Evolutionary conservation across 2,888 invertebrate genomes (phyloP), one percentile per base, ranked within the genome.

Genomic region (Trachelus stipa): DNA sequence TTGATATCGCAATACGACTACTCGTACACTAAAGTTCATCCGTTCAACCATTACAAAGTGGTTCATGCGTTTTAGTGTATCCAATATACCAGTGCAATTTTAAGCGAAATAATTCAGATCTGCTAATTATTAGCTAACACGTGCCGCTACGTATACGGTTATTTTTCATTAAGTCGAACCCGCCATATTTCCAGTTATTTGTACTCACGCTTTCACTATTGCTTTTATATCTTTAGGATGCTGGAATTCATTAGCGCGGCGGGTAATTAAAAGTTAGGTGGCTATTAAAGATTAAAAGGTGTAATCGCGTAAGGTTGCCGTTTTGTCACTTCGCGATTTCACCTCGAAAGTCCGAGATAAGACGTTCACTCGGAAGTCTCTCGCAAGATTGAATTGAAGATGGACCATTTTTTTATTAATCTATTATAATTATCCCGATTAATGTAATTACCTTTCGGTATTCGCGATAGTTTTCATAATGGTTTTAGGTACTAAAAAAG

Each of bases 401-500:
- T 56, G 56, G 56, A 56, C 56, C 56, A 56, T 56, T 23, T 23
- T 40, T 56, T 23, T 9, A 56, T 56, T 56, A 56, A 56, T 9
- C 56, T 56, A 56, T 56, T 56, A 56, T 56, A 56, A 9, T 56
- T 56, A 56, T 56, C 56, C 9, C 23, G 56, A 56, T 56, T 15
- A 15, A 56, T 23, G 56, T 56, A 56, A 56, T 56, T 56, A 2
- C 23, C 23, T 23, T 56, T 56, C 56, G 23, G 56, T 56, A 56
- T 23, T 56, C 56, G 56, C 15, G 56, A 56, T 56, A 56, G 23
- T 40, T 79, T 74, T 68, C 40, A 15, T 56, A 79, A 69, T 78
- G 56, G 69, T 74, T 80, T 76, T 79, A 81, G 76, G 30, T 73
- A 73, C 69, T 81, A 80, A 76, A 76, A 76, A 76, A 76, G 34